These are phyloP conservation scores for Venustaconcha ellipsiformis DNA, from an alignment of 1,140 invertebrate genomes.

Conservation along the genomic window DNA sequence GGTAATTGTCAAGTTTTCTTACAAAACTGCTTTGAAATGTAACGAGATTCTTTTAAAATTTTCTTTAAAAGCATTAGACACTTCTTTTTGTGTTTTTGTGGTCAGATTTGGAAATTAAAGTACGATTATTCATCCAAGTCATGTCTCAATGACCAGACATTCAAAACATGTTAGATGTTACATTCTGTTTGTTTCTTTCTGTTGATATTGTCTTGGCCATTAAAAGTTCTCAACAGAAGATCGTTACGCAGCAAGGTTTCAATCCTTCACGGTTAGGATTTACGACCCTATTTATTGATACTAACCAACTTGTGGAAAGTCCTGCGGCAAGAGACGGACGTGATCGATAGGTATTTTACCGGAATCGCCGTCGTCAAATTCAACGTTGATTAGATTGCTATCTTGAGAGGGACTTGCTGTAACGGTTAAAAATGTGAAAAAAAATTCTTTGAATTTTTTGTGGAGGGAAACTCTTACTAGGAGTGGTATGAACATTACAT, in stretches of 20 bases:
- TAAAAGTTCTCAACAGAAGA: background rate
- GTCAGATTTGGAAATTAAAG: too few relatives aligned
- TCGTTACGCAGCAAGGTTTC: background rate
- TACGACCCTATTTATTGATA: conserved; percentile 3
- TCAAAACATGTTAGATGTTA: background rate
- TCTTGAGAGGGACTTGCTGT: conserved; percentile 52
- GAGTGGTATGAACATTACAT: too few relatives aligned
- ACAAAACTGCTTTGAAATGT: too few relatives aligned
- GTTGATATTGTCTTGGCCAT: background rate
- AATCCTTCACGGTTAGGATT: background rate
- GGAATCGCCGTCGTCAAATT: conserved; percentile 96
- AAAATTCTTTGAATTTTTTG: too few relatives aligned
- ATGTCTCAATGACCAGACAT: background rate
- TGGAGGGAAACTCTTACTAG: too few relatives aligned
- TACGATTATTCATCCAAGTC: background rate
- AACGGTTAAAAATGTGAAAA: background rate
- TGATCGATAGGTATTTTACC: conserved; percentile 90
- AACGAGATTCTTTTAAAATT: too few relatives aligned
- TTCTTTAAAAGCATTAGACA: too few relatives aligned
- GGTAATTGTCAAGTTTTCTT: too few relatives aligned
- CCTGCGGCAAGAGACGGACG: conserved; percentile 88
- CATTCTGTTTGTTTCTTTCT: background rate
- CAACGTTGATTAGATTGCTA: conserved; percentile 81
- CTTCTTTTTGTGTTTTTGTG: too few relatives aligned
- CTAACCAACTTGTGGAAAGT: conserved; percentile 78